Evolutionary conservation across 2,888 invertebrate genomes (phyloP).

Genomic region (Mongoloraphidia duomilia): DNA sequence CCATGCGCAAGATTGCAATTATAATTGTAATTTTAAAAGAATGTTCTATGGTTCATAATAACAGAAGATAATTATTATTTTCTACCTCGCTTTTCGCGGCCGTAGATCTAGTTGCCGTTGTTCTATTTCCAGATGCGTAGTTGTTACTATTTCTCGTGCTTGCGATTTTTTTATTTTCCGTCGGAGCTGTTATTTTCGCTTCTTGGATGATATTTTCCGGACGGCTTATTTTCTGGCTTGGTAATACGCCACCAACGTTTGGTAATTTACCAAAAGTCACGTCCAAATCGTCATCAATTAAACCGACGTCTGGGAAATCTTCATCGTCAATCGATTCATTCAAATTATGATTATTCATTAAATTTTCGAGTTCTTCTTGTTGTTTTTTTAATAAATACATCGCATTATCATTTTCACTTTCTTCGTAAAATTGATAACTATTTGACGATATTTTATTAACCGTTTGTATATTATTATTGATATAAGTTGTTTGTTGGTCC

Average conservation of each 20-base stretch:
- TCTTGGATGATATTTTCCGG: constrained; percentile 17
- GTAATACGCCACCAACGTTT: constrained; percentile 30
- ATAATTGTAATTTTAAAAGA: too few species aligned
- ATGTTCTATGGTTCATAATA: too few species aligned
- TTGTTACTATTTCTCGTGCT: constrained; percentile 1
- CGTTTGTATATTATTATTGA: neutral
- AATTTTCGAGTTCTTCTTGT: constrained; percentile 26
- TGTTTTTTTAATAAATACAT: constrained; percentile 9
- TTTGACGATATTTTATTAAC: too few species aligned
- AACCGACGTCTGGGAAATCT: constrained; percentile 26
- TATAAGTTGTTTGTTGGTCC: neutral
- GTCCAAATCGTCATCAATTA: constrained; percentile 23
- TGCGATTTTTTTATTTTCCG: constrained; percentile 5
- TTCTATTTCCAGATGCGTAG: constrained; percentile 9
- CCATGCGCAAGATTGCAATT: too few species aligned
- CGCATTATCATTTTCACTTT: constrained; percentile 12
- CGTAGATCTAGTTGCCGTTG: constrained; percentile 3
- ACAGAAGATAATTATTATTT: neutral
- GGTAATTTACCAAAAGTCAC: constrained; percentile 25
- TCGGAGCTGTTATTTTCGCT: constrained; percentile 3
- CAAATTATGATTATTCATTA: constrained; percentile 29
- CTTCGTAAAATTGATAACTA: neutral
- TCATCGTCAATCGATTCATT: constrained; percentile 31
- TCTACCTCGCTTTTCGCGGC: constrained; percentile 1
- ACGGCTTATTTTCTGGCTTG: constrained; percentile 23